Base-by-base conservation (phyloP, 2,888 invertebrate genomes). In the Lasioglossum morio region DNA sequence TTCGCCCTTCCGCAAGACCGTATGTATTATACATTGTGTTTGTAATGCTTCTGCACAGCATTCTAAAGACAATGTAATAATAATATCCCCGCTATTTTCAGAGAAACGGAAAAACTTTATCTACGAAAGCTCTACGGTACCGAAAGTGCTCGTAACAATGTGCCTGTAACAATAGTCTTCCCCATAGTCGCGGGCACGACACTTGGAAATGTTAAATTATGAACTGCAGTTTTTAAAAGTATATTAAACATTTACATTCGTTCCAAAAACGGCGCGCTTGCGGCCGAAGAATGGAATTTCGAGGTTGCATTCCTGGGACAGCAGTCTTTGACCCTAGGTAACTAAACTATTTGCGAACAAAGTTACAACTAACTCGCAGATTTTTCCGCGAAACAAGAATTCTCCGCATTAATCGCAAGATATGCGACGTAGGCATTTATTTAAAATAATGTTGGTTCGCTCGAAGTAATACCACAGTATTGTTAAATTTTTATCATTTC, bases 1-100 rank as follows among this genome's bases (percentile, higher is more conserved):
- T 16, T 27, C 60, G 16, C 30, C 16, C 27, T 14, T 60, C 60
- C 60, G 27, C 60, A 60, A 30, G 27, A 30, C 30, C 60, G 27
- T 60, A 60, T 60, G 30, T 60, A 60, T 60, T 60, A 60, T 60
- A 60, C 60, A 60, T 60, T 60, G 60, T 60, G 60, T 60, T 60
- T 30, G 60, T 60, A 60, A 60, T 60, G 60, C 27, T 60, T 60
- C 30, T 60, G 16, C 16, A 27, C 27, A 5, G 27, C 27, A 27
- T 60, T 60, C 30, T 27, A 27, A 60, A 60, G 60, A 60, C 60
- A 7, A 60, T 27, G 60, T 60, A 30, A 60, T 60, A 60, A 60
- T 60, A 60, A 60, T 60, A 16, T 16, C 27, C 2, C 27, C 60
- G 60, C 30, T 5, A 60, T 30, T 60, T 60, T 60, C 30, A 14